Percentiles rank a stretch among this genome's conserved stretches.
phyloP scores from a whole-genome alignment of 30 jellyfish, hydroid and myxozoan species.

The Haliclystus octoradiatus region DNA sequence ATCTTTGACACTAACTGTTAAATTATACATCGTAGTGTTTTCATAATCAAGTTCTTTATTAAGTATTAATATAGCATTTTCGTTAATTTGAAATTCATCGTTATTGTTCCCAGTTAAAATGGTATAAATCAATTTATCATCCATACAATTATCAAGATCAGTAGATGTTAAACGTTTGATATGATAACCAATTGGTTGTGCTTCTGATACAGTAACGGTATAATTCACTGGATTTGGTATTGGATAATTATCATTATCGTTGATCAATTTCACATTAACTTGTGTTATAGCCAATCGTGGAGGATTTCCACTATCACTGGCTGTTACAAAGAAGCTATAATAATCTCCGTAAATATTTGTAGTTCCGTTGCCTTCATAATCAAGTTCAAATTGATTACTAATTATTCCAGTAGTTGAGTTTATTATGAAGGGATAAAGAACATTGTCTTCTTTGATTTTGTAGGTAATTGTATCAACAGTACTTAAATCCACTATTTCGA shows the following conservation, averaged over 20 bases:
- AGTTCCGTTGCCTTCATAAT: not conserved
- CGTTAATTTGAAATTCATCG: conserved; percentile 27
- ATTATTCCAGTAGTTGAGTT: not conserved
- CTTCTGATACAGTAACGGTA: not conserved
- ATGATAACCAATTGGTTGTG: not conserved
- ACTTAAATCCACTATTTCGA: not conserved
- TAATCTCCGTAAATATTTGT: not conserved
- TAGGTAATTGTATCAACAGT: not conserved
- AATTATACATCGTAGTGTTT: conserved; percentile 19
- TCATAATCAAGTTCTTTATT: conserved; percentile 63
- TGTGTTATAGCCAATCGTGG: not conserved
- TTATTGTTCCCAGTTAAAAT: not conserved
- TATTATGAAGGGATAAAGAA: not conserved
- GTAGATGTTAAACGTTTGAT: not conserved
- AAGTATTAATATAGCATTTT: conserved; percentile 39
- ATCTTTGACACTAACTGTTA: conserved; percentile 53
- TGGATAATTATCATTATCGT: not conserved
- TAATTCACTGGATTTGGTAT: not conserved
- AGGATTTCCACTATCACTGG: not conserved
- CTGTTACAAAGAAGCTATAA: not conserved
- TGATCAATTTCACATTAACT: not conserved
- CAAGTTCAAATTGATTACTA: not conserved
- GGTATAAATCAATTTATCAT: not conserved
- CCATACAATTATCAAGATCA: not conserved
- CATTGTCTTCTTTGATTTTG: not conserved